These are phyloP conservation scores for Myanophis thanlyinensis DNA, from an alignment of 2,113 vertebrate genomes.

Conservation along the genomic window DNA sequence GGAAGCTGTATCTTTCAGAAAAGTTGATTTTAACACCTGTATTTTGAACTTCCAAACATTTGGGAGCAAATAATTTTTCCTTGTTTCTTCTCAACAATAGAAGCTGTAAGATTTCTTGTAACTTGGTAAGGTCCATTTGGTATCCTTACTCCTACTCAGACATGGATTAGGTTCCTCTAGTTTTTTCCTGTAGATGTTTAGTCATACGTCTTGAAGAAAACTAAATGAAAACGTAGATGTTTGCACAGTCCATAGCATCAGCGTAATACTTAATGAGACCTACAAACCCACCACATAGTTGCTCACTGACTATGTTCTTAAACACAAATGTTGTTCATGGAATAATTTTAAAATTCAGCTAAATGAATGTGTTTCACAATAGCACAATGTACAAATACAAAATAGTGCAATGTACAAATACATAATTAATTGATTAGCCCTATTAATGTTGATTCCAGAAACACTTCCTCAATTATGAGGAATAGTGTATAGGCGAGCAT, in stretches of 20 bases:
- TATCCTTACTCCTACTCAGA: not conserved
- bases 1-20: not conserved
- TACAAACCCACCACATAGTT: slow-evolving; percentile 38
- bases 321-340: slow-evolving; percentile 16
- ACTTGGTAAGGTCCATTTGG: not conserved
- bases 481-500: not conserved
- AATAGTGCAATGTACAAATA: not conserved
- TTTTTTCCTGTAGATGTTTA: not conserved
- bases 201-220: not conserved
- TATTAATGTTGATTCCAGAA: not conserved
- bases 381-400: not conserved
- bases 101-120: not conserved
- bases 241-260: not conserved
- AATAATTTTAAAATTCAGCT: not conserved
- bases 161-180: not conserved
- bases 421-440: not conserved
- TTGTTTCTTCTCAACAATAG: not conserved
- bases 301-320: slow-evolving; percentile 52
- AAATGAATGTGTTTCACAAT: not conserved
- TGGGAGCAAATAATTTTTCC: not conserved
- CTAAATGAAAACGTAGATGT: not conserved
- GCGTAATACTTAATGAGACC: not conserved
- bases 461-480: not conserved
- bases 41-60: not conserved
- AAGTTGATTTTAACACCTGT: not conserved